phyloP scores from a whole-genome alignment of 2,113 vertebrate genomes.

The Benitochromis conjunctus region DNA sequence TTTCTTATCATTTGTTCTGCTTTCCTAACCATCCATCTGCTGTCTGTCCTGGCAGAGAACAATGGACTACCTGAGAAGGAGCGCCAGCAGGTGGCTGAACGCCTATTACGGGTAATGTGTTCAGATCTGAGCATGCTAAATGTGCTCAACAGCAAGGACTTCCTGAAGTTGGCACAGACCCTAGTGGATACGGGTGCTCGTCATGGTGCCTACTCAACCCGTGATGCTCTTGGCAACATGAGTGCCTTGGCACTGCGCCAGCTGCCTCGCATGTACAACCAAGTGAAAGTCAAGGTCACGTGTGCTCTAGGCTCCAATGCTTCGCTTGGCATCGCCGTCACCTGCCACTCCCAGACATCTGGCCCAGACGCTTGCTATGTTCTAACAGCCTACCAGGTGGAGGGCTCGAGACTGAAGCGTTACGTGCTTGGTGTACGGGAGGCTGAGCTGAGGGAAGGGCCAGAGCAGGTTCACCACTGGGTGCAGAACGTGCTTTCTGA shows the following conservation, averaged over 20 bases:
- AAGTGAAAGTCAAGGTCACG: slow-evolving; percentile 98
- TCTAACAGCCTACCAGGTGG: slow-evolving; percentile 91
- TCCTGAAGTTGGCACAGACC: slow-evolving; percentile 94
- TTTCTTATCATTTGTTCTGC: not conserved
- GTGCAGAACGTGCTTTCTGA: slow-evolving; percentile 97
- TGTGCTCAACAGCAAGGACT: slow-evolving; percentile 91
- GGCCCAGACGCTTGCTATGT: slow-evolving; percentile 91
- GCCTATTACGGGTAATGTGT: slow-evolving; percentile 92
- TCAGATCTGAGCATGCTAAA: slow-evolving; percentile 88
- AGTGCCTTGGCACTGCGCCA: slow-evolving; percentile 92
- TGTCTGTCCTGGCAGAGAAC: slow-evolving; percentile 71
- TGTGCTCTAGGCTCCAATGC: slow-evolving; percentile 93
- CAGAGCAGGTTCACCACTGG: slow-evolving; percentile 96
- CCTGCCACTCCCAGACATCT: slow-evolving; percentile 90
- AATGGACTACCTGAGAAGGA: slow-evolving; percentile 93
- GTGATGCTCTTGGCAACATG: slow-evolving; percentile 92
- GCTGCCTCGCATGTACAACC: slow-evolving; percentile 98
- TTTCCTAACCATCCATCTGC: not conserved
- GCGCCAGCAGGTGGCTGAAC: slow-evolving; percentile 92
- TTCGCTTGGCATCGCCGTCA: slow-evolving; percentile 92
- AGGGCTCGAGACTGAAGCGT: slow-evolving; percentile 88
- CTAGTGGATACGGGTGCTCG: slow-evolving; percentile 94
- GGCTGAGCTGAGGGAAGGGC: slow-evolving; percentile 83
- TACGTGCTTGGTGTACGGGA: slow-evolving; percentile 92
- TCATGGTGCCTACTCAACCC: slow-evolving; percentile 92